Base-by-base conservation (phyloP, 2,797 vertebrate species). In the Staurois parvus region DNA sequence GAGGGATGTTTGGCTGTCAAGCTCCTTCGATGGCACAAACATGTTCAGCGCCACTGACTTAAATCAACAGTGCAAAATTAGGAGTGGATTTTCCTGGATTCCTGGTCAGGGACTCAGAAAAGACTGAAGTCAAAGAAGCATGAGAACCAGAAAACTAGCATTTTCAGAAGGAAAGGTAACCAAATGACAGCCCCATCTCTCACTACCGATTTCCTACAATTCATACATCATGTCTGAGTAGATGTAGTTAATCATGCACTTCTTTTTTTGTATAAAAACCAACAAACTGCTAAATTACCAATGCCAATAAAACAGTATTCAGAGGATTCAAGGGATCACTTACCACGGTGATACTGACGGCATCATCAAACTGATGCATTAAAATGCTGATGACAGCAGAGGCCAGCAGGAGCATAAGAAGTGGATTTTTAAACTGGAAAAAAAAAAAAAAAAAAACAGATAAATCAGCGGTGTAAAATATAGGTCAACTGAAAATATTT, bases 291-390 rank as follows among this genome's bases (percentile, higher is more conserved):
- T 24, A 59, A 24, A 8, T 59, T 59, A 59, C 52, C 17, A 52
- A 52, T 19, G 48, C 17, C 52, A 59, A 9, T 59, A 59, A 59
- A 59, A 8, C 21, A 59, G 11, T 24, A 59, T 2, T 59, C 11
- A 9, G 52, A 59, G 52, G 7, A 59, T 59, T 59, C 19, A 59
- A 32, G 6, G 6, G 2, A 5, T 11, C 6, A 83, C 96, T 90
- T 95, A 99, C 98, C 98, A 99, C 98, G 24, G 98, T 98, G 95
- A 99, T 99, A 95, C 98, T 99, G 95, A 99, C 96, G 56, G 98
- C 98, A 91, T 99, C 98, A 83, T 99, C 98, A 88, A 98, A 96
- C 94, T 99, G 98, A 91, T 95, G 97, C 98, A 99, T 99, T 93
- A 98, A 86, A 85, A 99, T 89, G 88, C 98, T 99, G 95, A 99